phyloP scores from a whole-genome alignment of 2,113 vertebrate genomes.

The Micronisus gabar region DNA sequence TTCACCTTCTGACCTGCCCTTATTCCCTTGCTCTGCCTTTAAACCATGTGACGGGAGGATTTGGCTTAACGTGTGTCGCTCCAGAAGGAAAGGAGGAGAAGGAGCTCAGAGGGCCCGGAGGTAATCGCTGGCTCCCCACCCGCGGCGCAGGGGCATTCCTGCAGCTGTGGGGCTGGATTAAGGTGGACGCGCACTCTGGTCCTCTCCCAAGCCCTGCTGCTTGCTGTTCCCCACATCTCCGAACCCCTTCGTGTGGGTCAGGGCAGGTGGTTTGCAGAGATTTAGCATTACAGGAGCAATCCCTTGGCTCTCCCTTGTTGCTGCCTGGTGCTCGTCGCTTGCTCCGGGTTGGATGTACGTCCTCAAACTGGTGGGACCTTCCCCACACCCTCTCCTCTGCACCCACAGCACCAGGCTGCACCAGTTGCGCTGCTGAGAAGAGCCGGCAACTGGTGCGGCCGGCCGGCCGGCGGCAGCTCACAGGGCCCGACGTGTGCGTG shows the following conservation, averaged over 20 bases:
- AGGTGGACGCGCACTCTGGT: accelerated
- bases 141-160: not conserved
- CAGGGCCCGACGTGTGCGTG: accelerated
- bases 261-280: not conserved
- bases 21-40: not conserved
- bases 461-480: not conserved
- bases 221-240: not conserved
- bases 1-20: slow-evolving; percentile 28
- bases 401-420: not conserved
- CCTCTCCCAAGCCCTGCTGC: not conserved
- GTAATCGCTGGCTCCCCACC: not conserved
- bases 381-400: not conserved
- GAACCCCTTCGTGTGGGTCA: accelerated
- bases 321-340: not conserved
- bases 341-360: accelerated
- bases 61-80: slow-evolving; percentile 14
- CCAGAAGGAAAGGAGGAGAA: not conserved
- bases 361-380: accelerated
- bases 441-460: not conserved
- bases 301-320: not conserved
- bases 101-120: not conserved
- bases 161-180: not conserved
- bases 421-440: not conserved
- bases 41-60: slow-evolving; percentile 17
- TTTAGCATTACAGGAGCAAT: not conserved